These are phyloP conservation scores for Dipodomys ordii DNA, from an alignment of 2,113 vertebrate genomes.

Conservation along the genomic window DNA sequence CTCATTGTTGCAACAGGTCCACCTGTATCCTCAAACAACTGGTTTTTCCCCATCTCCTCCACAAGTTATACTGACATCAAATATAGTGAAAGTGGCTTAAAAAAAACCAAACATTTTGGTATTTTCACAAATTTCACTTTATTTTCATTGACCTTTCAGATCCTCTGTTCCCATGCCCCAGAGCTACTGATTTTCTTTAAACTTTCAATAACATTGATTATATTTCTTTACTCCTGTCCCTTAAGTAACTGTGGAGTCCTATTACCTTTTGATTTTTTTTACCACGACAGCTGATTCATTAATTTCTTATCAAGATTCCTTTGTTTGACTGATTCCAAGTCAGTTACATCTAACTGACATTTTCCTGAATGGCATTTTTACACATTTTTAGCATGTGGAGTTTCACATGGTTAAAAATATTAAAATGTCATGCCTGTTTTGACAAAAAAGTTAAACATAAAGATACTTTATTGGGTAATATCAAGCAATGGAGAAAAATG, in stretches of 20 bases:
- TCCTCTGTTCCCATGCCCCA: slow-evolving; percentile 28
- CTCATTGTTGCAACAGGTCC: too few species aligned
- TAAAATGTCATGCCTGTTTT: neutral
- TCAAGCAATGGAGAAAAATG: neutral
- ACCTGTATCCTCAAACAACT: too few species aligned
- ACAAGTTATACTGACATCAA: too few species aligned
- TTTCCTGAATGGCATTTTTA: slow-evolving; percentile 35
- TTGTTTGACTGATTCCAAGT: neutral
- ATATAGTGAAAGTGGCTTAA: too few species aligned
- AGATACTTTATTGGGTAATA: neutral
- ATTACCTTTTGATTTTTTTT: neutral
- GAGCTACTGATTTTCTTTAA: neutral
- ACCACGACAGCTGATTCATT: neutral
- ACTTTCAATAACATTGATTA: neutral
- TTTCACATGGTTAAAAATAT: neutral
- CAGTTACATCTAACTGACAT: neutral
- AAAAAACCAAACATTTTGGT: neutral
- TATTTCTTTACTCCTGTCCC: neutral
- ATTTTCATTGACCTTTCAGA: slow-evolving; percentile 54
- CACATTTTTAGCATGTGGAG: neutral
- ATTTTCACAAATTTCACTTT: slow-evolving; percentile 50
- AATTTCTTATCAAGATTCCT: slow-evolving; percentile 45
- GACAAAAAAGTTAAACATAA: slow-evolving; percentile 17
- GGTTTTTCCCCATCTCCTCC: too few species aligned
- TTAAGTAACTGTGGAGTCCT: neutral